Evolutionary conservation across 2,888 invertebrate species (phyloP), one percentile per base, ranked within the genome.

Genomic region (Tachina lurida): DNA sequence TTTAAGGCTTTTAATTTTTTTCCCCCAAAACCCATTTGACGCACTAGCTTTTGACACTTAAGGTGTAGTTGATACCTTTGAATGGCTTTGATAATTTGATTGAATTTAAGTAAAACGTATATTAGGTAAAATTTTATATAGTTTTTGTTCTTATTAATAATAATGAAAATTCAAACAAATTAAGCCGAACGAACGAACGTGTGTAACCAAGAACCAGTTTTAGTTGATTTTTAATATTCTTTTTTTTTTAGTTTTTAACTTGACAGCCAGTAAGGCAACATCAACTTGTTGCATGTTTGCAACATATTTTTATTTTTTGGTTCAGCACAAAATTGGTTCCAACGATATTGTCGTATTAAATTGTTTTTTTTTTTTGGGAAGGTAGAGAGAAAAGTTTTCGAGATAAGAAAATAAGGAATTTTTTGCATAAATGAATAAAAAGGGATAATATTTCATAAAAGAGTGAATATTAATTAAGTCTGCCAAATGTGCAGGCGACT

Each of bases 221-320:
- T 47, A 15, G 54, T 63, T 52, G 49, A 49, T 8, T 15, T 17
- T 43, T 41, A 12, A 43, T 7, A 19, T 63, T 77, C 47, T 63
- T 54, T 22, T 47, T 39, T 62, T 62, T 47, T 60, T n/a, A 60
- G 49, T 49, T 74, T 68, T 73, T 73, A 63, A 85, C 78, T 70
- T 82, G 78, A 82, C 85, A 85, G 82, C 85, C 85, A 82, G 82
- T 79, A 82, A 63, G 85, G 82, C 85, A 82, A 82, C 85, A 85
- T 85, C 78, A 82, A 82, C 85, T 85, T 85, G 85, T 75, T 85
- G 82, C 85, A 85, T 78, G 85, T 79, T 82, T 10, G 75, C 71
- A 78, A 54, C 60, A 41, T 60, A 19, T 62, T 68, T 67, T 56
- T n/a, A n/a, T 58, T 60, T 9, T 52, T 65, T 41, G 17, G n/a